Percentiles rank a stretch among this genome's conserved stretches.
Evolutionary conservation across 2,888 invertebrate species (phyloP).

Genomic region (Drosophila mettleri): DNA sequence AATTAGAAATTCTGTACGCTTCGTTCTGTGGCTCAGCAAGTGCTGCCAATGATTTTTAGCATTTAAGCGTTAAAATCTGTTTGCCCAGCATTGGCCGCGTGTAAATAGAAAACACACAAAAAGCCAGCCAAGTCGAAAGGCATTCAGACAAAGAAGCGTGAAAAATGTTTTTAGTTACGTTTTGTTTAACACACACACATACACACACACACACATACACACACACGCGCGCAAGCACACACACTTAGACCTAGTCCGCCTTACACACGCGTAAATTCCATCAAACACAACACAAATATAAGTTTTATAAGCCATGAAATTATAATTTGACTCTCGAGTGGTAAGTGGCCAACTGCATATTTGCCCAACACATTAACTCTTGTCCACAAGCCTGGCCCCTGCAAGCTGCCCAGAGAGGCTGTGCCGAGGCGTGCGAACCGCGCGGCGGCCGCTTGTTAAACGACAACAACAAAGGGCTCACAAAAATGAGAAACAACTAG

Average conservation of each 20-base stretch:
- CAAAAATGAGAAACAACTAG: background rate
- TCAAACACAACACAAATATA: constrained; percentile 77
- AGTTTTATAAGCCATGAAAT: constrained; percentile 80
- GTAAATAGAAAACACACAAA: constrained; percentile 35
- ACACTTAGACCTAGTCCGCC: constrained; percentile 19
- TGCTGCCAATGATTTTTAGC: constrained; percentile 70
- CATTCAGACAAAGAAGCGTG: constrained; percentile 74
- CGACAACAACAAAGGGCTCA: constrained; percentile 31
- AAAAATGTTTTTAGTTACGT: constrained; percentile 79
- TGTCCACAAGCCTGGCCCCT: constrained; percentile 43
- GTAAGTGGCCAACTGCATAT: constrained; percentile 72
- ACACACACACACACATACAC: constrained; percentile 29
- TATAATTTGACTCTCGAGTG: constrained; percentile 78
- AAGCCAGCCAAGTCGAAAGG: constrained; percentile 34
- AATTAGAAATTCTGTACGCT: constrained; percentile 79
- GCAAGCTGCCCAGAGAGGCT: constrained; percentile 8
- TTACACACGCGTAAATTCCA: constrained; percentile 60
- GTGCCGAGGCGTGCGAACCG: constrained; percentile 70
- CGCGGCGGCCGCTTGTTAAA: constrained; percentile 50
- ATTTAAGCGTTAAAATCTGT: constrained; percentile 80
- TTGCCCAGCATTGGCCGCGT: constrained; percentile 46
- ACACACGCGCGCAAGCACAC: constrained; percentile 25
- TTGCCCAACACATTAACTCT: constrained; percentile 73
- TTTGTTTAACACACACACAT: constrained; percentile 68
- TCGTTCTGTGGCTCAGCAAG: constrained; percentile 48